phyloP scores from a whole-genome alignment of 2,797 vertebrate genomes.

The Muscicapa striata region DNA sequence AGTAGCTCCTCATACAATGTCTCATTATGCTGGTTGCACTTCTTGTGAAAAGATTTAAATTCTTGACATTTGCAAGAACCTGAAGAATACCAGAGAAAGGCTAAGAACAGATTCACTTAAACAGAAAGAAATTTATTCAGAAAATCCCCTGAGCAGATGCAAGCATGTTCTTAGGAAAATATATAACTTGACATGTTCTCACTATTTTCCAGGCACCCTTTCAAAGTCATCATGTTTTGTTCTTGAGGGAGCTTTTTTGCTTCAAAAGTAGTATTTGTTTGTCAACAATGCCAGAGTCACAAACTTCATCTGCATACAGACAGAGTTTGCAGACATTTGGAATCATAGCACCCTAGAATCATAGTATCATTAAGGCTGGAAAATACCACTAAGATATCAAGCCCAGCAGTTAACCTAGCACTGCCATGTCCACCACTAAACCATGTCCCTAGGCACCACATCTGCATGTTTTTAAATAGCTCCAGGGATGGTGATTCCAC shows the following conservation, averaged over 20 bases:
- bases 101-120: not conserved
- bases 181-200: not conserved
- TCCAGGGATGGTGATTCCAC: not conserved
- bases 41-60: not conserved
- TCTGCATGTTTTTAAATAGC: not conserved
- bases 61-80: not conserved
- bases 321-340: not conserved
- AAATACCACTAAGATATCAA: not conserved
- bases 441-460: not conserved
- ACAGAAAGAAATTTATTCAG: not conserved
- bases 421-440: not conserved
- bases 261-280: not conserved
- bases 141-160: not conserved
- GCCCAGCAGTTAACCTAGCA: not conserved
- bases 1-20: not conserved
- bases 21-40: not conserved
- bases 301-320: not conserved
- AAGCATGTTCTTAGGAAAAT: not conserved
- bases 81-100: fast-evolving
- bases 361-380: not conserved
- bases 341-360: not conserved
- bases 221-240: not conserved
- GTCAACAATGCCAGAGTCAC: not conserved
- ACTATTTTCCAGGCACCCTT: not conserved
- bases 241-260: not conserved